Base-by-base conservation (phyloP, 2,888 invertebrate species). In the Apoda limacodes region DNA sequence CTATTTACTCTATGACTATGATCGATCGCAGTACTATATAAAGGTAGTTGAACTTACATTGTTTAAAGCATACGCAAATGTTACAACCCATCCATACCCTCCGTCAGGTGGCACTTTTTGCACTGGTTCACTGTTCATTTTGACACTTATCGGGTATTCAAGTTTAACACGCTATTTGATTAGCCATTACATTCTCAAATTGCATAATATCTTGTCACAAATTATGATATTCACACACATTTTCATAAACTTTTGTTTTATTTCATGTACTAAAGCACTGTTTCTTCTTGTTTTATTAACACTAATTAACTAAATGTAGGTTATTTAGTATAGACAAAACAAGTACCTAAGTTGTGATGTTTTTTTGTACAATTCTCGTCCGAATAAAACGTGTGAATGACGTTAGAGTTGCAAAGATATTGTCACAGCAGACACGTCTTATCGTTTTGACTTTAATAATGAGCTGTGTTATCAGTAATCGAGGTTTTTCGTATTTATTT, bases 11-110 rank as follows among this genome's bases (percentile, higher is more conserved):
- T n/a, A n/a, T n/a, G n/a, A n/a, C n/a, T n/a, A n/a, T n/a, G n/a
- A n/a, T n/a, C n/a, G n/a, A n/a, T n/a, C n/a, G n/a, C n/a, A n/a
- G n/a, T n/a, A n/a, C n/a, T n/a, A n/a, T n/a, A n/a, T n/a, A n/a
- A n/a, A n/a, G n/a, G n/a, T n/a, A n/a, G n/a, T n/a, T n/a, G 13
- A 54, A 84, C 86, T 84, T 69, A 87, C 87, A 62, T 84, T 85
- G 43, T 83, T 85, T 10, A 86, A 49, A 17, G 83, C 85, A 43
- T 76, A 83, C 1, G 84, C 85, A 29, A 84, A 53, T 7, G 85
- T 84, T 25, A 87, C 76, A 15, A 85, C 67, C 87, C 87, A 87
- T 9, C 87, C 87, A 59, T 85, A 87, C 9, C 87, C 86, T 37
- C 87, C 87, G 48, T 87, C 85, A 1, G 87, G 87, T 20, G 86